A percentile compares a stretch with the other conserved stretches of the same genome.
phyloP scores from a whole-genome alignment of 1,140 invertebrate genomes.

The Choristoneura fumiferana region DNA sequence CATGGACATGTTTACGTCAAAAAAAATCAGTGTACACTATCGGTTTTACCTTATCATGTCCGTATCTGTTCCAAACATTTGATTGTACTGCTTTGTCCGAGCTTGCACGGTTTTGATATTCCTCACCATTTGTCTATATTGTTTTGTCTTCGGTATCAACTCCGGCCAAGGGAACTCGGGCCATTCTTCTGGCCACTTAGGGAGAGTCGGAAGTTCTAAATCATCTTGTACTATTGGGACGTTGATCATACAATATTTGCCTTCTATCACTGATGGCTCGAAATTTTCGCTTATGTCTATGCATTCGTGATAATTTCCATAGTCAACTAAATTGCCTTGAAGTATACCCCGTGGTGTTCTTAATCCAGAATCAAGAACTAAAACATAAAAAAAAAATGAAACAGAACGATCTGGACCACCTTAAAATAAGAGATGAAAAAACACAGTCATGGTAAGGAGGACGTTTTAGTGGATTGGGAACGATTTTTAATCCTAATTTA shows the following conservation, averaged over 20 bases:
- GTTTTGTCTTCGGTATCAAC: not conserved
- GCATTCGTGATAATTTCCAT: constrained; percentile 36
- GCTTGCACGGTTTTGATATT: not conserved
- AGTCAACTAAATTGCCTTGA: constrained; percentile 38
- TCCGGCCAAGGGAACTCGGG: constrained; percentile 21
- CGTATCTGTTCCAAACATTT: not conserved
- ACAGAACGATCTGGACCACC: too few relatives aligned
- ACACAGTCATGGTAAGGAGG: too few relatives aligned
- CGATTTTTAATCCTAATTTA: too few relatives aligned
- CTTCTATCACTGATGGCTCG: constrained; percentile 24
- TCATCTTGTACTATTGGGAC: constrained; percentile 31
- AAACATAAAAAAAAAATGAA: constrained; percentile 17
- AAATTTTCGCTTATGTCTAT: constrained; percentile 19
- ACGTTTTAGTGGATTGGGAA: too few relatives aligned
- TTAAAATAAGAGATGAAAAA: too few relatives aligned
- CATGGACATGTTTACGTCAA: constrained; percentile 1
- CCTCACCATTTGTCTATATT: not conserved
- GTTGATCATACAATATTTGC: constrained; percentile 41
- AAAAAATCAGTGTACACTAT: too few relatives aligned
- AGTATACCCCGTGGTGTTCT: constrained; percentile 44
- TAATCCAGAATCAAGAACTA: constrained; percentile 43
- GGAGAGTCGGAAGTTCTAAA: constrained; percentile 14
- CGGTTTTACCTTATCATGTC: not conserved
- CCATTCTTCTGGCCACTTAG: constrained; percentile 7
- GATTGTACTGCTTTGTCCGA: not conserved